phyloP scores from a whole-genome alignment of 2,113 vertebrate genomes.

The Pedionomus torquatus region DNA sequence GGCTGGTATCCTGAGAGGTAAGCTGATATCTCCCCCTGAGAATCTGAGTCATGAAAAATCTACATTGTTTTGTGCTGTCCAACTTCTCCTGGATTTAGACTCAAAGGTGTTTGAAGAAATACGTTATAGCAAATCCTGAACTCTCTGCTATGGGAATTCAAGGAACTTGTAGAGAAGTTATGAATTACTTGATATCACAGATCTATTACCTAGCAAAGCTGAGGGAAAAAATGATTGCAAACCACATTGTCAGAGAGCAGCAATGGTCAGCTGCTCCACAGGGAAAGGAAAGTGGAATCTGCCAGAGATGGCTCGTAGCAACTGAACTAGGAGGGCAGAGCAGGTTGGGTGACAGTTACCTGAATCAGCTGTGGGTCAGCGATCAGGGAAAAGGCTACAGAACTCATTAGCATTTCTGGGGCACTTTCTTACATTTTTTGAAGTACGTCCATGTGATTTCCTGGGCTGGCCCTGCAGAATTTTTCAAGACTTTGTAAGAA shows the following conservation, averaged over 20 bases:
- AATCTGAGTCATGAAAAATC: background rate
- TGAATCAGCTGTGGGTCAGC: background rate
- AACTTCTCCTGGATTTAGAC: background rate
- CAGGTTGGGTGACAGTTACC: background rate
- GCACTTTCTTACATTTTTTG: background rate
- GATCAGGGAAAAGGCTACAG: background rate
- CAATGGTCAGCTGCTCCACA: rapidly evolving
- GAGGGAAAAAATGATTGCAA: background rate
- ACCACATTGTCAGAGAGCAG: background rate
- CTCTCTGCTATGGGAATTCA: background rate
- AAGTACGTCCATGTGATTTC: background rate
- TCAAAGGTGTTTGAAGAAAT: background rate
- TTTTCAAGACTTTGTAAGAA: background rate
- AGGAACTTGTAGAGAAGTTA: background rate
- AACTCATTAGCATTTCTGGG: background rate
- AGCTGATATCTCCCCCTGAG: background rate
- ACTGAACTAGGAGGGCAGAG: background rate
- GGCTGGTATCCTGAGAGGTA: rapidly evolving
- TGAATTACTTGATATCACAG: background rate
- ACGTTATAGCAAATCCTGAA: background rate
- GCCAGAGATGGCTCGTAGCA: rapidly evolving
- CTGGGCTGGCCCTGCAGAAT: background rate
- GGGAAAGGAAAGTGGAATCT: rapidly evolving
- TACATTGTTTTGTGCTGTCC: background rate
- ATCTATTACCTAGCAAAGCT: background rate